phyloP scores from a whole-genome alignment of 2,888 invertebrate species.

The Tuberolachnus salignus region DNA sequence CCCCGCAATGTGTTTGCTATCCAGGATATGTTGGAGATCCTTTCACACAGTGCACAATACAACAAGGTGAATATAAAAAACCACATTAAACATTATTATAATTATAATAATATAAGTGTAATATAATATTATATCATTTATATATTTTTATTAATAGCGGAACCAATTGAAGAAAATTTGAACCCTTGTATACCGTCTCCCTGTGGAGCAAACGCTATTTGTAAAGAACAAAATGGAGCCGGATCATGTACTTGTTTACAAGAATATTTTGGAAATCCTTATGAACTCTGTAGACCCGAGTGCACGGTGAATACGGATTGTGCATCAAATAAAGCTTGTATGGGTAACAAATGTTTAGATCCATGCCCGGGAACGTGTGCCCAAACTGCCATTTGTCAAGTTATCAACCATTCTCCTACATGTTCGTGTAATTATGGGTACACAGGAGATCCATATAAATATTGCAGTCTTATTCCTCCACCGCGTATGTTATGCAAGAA shows the following conservation, averaged over 20 bases:
- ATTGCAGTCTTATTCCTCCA: constrained; percentile 66
- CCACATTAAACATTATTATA: background rate
- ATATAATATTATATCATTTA: background rate
- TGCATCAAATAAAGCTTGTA: constrained; percentile 70
- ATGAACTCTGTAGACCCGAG: constrained; percentile 71
- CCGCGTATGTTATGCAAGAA: constrained; percentile 62
- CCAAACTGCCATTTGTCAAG: constrained; percentile 71
- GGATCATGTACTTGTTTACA: constrained; percentile 75
- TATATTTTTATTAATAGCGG: constrained; percentile 20
- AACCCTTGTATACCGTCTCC: constrained; percentile 76
- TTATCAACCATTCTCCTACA: constrained; percentile 71
- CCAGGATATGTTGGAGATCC: constrained; percentile 63
- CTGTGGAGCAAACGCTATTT: constrained; percentile 75
- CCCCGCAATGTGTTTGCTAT: constrained; percentile 63
- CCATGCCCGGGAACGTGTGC: constrained; percentile 76
- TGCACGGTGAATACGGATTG: constrained; percentile 72
- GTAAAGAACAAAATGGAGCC: constrained; percentile 74
- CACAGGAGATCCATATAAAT: constrained; percentile 72
- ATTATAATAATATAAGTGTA: background rate
- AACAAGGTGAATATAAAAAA: constrained; percentile 58
- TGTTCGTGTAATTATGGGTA: constrained; percentile 70
- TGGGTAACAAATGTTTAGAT: constrained; percentile 72
- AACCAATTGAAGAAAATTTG: constrained; percentile 57
- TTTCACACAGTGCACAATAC: constrained; percentile 61
- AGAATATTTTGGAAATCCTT: constrained; percentile 78